Percentiles rank a stretch among this genome's conserved stretches.
Conservation (phyloP, 2,113 vertebrate genomes). For the Ammospiza caudacuta region DNA sequence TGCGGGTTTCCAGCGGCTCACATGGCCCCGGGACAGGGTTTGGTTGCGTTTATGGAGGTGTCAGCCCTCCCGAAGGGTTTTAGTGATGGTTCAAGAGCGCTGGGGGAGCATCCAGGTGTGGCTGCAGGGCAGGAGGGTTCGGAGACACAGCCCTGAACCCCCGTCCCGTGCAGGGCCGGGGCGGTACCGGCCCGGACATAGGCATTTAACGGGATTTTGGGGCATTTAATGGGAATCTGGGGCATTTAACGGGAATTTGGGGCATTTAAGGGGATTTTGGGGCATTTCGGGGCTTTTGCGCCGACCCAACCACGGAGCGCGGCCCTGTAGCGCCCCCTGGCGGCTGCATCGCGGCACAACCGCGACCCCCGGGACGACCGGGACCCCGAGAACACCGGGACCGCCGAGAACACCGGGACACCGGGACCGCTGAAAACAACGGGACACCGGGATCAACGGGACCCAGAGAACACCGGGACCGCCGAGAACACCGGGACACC, state of each 20-base stretch:
- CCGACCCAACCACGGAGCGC: background rate
- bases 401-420: too few relatives aligned
- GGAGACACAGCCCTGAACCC: background rate
- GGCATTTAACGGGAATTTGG: background rate
- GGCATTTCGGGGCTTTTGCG: background rate
- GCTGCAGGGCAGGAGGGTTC: accelerated
- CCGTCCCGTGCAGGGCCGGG: background rate
- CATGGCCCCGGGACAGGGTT: background rate
- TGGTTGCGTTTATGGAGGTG: accelerated
- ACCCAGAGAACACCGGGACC: too few relatives aligned
- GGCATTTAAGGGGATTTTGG: background rate
- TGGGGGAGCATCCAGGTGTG: accelerated
- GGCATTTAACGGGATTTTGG: background rate
- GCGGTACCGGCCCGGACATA: accelerated
- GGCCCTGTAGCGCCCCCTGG: background rate
- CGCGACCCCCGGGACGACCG: background rate
- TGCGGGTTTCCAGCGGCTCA: background rate
- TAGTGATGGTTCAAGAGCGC: too few relatives aligned
- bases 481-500: too few relatives aligned
- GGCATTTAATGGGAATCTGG: background rate
- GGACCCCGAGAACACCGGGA: background rate
- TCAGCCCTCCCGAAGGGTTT: background rate
- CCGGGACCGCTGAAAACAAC: too few relatives aligned
- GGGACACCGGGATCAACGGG: too few relatives aligned
- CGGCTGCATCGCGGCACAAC: background rate